These are phyloP conservation scores for Rhynchonycteris naso DNA, from an alignment of 2,797 vertebrate genomes.

Conservation along the genomic window DNA sequence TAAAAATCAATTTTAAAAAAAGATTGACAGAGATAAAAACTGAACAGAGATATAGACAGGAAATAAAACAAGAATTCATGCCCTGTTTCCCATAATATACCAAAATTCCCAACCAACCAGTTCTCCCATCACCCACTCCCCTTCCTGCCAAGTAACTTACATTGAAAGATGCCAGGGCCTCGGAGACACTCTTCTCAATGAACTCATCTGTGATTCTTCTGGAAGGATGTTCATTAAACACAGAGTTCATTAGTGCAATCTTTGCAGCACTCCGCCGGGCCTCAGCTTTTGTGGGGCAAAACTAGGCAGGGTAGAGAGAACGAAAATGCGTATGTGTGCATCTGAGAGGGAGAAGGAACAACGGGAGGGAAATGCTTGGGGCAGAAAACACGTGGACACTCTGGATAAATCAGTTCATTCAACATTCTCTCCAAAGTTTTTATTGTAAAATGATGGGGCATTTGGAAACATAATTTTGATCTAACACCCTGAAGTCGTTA, in stretches of 20 bases:
- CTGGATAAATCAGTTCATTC: not conserved
- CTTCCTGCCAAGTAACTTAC: conserved; percentile 85
- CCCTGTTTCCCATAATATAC: not conserved
- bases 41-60: conserved; percentile 31
- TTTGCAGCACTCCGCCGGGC: conserved; percentile 96
- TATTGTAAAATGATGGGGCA: not conserved
- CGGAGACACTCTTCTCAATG: conserved; percentile 97
- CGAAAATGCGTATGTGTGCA: not conserved
- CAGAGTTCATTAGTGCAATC: conserved; percentile 98
- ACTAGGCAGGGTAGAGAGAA: conserved; percentile 85
- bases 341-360: not conserved
- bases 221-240: conserved; percentile 98
- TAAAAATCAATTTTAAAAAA: not conserved
- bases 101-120: not conserved
- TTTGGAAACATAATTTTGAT: conserved; percentile 51
- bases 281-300: conserved; percentile 97
- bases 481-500: conserved; percentile 80
- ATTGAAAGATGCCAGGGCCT: conserved; percentile 96
- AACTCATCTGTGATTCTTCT: conserved; percentile 97
- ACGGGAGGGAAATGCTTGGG: not conserved
- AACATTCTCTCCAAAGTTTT: not conserved
- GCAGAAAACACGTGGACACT: not conserved
- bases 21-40: conserved; percentile 13
- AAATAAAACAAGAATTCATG: conserved; percentile 25
- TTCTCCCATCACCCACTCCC: not conserved